Base-by-base conservation (phyloP, 2,888 invertebrate species). In the Macropis europaea region DNA sequence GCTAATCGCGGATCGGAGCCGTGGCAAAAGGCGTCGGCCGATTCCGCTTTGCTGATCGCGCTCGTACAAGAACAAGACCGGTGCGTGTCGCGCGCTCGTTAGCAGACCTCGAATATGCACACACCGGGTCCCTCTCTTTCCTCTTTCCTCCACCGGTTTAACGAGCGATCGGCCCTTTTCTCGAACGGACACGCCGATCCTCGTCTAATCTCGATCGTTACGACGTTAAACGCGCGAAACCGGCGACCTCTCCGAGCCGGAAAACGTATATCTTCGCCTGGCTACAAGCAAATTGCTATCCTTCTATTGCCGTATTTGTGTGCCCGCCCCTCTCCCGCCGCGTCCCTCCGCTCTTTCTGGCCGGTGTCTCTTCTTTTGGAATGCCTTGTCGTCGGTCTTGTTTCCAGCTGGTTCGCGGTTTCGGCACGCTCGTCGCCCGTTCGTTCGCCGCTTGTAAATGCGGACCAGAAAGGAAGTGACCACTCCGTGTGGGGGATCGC, bases 171-270 rank as follows among this genome's bases (percentile, higher is more conserved):
- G 68, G 63, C 40, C 53, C 64, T 56, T n/a, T 48, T 28, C 59
- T 19, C 9, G 47, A 13, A 15, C 42, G 60, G 60, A 59, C 70
- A 54, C 34, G 54, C 47, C 63, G 56, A 68, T 75, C 64, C 45
- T 32, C 61, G 62, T 68, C 71, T 72, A 75, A 77, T 77, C 75
- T 68, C 64, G 74, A 78, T 78, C 75, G 64, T 61, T 63, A 40
- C 68, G 78, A 78, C 77, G 78, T 78, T 78, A 78, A 78, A 78
- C 59, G 78, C 72, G 78, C 75, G 74, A 78, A 78, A 69, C 73
- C 71, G 56, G 47, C 48, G 60, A 60, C 59, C 45, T 38, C 64
- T 26, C 26, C 42, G 34, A 24, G 26, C 50, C 57, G 61, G 60
- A 73, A n/a, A 70, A 60, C 53, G 60, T 63, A 60, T 61, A 70